A percentile compares a stretch with the other conserved stretches of the same genome.
These are phyloP conservation scores for Entomobrya proxima DNA, from an alignment of 2,888 invertebrate species.

Conservation along the genomic window DNA sequence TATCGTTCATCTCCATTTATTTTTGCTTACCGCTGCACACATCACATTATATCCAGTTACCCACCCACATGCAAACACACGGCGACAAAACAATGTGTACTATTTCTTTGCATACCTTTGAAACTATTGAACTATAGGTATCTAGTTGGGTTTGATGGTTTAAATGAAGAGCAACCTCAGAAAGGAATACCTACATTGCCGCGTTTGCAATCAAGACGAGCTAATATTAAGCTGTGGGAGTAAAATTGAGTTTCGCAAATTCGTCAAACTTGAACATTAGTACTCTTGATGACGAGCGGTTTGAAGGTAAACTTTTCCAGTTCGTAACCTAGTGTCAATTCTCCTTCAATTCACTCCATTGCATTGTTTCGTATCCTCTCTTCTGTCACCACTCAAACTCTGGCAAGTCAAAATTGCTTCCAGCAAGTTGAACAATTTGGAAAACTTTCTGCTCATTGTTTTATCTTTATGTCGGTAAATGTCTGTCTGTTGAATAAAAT, in stretches of 20 bases:
- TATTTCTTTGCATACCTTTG: no score
- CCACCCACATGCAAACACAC: neutral
- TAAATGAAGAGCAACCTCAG: no score
- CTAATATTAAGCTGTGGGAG: neutral
- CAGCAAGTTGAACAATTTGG: neutral
- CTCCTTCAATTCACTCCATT: conserved; percentile 14
- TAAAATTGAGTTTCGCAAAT: neutral
- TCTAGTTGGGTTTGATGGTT: no score
- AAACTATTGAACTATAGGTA: no score
- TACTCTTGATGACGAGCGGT: neutral
- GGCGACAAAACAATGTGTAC: neutral
- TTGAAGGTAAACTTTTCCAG: neutral
- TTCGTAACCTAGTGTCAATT: no score
- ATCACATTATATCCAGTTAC: conserved; percentile 17
- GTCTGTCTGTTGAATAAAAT: conserved; percentile 1
- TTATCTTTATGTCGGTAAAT: conserved; percentile 27
- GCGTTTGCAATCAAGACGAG: no score
- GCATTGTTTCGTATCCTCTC: neutral
- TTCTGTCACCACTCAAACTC: neutral
- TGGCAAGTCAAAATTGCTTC: neutral
- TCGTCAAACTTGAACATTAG: neutral
- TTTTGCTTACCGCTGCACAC: conserved; percentile 56
- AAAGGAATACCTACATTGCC: no score
- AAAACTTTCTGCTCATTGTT: conserved; percentile 16
- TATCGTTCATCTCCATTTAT: conserved; percentile 60